phyloP scores from a whole-genome alignment of 2,888 invertebrate species.

The Phortica okadai region DNA sequence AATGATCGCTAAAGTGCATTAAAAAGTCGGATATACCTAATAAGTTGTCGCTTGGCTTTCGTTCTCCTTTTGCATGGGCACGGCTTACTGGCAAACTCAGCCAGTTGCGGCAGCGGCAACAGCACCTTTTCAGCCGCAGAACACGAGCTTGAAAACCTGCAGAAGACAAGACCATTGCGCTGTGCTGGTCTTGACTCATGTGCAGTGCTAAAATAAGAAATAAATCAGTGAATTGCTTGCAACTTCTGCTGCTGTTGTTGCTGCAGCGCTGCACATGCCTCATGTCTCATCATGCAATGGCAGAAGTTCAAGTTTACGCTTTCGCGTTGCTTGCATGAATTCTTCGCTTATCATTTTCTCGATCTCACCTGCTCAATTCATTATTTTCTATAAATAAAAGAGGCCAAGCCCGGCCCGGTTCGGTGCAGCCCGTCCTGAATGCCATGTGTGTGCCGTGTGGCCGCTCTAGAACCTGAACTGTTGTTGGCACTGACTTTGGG shows the following conservation, averaged over 20 bases:
- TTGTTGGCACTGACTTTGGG: not conserved
- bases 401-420: too few species aligned
- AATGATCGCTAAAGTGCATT: too few species aligned
- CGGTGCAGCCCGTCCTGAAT: not conserved
- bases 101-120: constrained; percentile 1
- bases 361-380: constrained; percentile 72
- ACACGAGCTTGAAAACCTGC: constrained; percentile 10
- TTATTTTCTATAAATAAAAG: constrained; percentile 69
- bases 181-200: not conserved
- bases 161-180: not conserved
- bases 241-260: constrained; percentile 15
- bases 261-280: not conserved
- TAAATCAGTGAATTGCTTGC: constrained; percentile 72
- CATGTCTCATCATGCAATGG: not conserved
- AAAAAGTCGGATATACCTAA: too few species aligned
- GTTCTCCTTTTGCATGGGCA: not conserved
- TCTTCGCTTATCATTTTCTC: constrained; percentile 69
- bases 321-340: constrained; percentile 61
- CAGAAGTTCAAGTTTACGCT: constrained; percentile 28
- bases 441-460: not conserved
- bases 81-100: not conserved
- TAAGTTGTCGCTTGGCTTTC: constrained; percentile 2
- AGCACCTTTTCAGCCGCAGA: not conserved
- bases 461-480: constrained; percentile 8
- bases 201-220: constrained; percentile 63